Conservation (phyloP, 2,797 vertebrate species). For the Hoplostethus mediterraneus region DNA sequence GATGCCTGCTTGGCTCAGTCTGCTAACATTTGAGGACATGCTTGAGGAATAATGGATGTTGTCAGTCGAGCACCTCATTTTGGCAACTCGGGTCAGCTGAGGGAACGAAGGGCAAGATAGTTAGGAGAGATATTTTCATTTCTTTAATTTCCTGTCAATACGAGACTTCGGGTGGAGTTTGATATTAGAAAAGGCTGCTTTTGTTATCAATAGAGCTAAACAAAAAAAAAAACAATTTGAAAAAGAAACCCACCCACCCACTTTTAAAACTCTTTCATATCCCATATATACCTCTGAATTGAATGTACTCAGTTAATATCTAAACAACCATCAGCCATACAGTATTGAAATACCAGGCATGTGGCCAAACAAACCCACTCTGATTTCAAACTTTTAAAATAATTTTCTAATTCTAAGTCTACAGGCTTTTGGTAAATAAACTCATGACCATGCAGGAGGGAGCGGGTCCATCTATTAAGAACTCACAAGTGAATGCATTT, state of each 20-base stretch:
- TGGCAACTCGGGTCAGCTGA: conserved; percentile 68
- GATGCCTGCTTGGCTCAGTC: conserved; percentile 60
- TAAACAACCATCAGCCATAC: conserved; percentile 3
- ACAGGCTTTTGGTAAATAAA: conserved; percentile 54
- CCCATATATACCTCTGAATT: conserved; percentile 8
- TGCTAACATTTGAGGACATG: conserved; percentile 57
- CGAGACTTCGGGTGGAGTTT: conserved; percentile 39
- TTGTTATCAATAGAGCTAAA: conserved; percentile 13
- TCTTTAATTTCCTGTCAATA: conserved; percentile 79
- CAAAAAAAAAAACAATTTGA: neutral
- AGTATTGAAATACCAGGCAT: neutral
- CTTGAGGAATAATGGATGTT: conserved; percentile 63
- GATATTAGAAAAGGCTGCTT: conserved; percentile 41
- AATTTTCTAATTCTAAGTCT: conserved; percentile 51
- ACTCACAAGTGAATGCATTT: conserved; percentile 30
- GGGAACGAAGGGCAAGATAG: conserved; percentile 60
- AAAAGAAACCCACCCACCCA: neutral
- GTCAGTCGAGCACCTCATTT: conserved; percentile 66
- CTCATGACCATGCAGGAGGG: conserved; percentile 12
- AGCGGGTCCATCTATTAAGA: conserved; percentile 46
- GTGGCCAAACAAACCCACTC: conserved; percentile 9
- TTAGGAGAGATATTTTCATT: conserved; percentile 67
- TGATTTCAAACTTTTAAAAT: conserved; percentile 31
- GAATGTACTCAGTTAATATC: neutral
- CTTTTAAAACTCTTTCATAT: neutral